Percentiles rank a stretch among this genome's conserved stretches.
These are phyloP conservation scores for Aphelenchoides bicaudatus DNA, from an alignment of 2,888 invertebrate genomes.

Conservation along the genomic window DNA sequence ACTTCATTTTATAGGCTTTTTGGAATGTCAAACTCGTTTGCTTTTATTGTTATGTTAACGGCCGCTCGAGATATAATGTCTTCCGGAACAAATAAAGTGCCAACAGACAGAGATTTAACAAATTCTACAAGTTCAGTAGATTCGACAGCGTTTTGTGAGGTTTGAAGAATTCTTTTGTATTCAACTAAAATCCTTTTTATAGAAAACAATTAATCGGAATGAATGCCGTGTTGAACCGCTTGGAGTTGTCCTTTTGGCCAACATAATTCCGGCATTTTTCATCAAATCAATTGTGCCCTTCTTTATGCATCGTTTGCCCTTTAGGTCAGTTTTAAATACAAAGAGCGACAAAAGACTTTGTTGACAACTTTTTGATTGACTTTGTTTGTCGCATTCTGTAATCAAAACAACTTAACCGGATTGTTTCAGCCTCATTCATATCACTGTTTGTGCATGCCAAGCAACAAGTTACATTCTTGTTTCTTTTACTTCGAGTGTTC, in stretches of 20 bases:
- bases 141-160: too few relatives aligned
- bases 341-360: background rate
- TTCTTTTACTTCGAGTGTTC: conserved; percentile 45
- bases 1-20: too few relatives aligned
- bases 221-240: background rate
- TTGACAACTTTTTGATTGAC: background rate
- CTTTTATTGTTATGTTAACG: too few relatives aligned
- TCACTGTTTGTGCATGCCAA: conserved; percentile 47
- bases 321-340: background rate
- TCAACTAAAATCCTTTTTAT: too few relatives aligned
- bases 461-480: conserved; percentile 53
- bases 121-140: too few relatives aligned
- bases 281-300: background rate
- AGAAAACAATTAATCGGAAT: background rate
- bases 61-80: too few relatives aligned
- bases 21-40: too few relatives aligned
- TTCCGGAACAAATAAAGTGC: too few relatives aligned
- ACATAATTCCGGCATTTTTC: background rate
- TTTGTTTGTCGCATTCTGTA: too few relatives aligned
- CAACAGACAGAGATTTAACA: too few relatives aligned
- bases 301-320: conserved; percentile 1
- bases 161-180: too few relatives aligned
- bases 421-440: conserved; percentile 42
- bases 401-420: background rate
- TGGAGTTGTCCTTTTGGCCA: background rate